Conservation (phyloP, 1,140 invertebrate genomes). For the Magallana angulata region DNA sequence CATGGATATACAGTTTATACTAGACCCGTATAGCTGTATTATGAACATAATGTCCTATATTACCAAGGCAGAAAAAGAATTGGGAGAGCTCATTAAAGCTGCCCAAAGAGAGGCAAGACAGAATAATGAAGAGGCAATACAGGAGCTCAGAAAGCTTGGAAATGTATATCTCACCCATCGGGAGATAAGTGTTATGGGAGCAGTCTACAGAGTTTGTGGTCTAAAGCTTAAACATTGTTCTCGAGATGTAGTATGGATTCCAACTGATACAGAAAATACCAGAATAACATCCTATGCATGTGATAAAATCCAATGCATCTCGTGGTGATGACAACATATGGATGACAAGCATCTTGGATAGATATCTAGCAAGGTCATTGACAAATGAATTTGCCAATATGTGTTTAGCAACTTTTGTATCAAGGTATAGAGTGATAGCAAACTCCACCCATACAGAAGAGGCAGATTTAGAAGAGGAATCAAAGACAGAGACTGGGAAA, state of each 20-base stretch:
- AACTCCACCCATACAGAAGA: background rate
- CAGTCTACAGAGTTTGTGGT: constrained; percentile 51
- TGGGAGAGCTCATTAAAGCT: constrained; percentile 45
- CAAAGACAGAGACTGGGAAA: constrained; percentile 24
- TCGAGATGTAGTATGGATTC: constrained; percentile 39
- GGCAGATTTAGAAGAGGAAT: constrained; percentile 19
- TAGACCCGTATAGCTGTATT: constrained; percentile 44
- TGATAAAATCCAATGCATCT: constrained; percentile 34
- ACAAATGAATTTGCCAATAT: constrained; percentile 18
- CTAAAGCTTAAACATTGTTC: constrained; percentile 40
- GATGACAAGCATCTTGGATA: constrained; percentile 36
- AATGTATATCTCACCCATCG: constrained; percentile 40
- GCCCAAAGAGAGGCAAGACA: constrained; percentile 43
- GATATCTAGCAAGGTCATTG: constrained; percentile 39
- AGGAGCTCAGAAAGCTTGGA: constrained; percentile 38
- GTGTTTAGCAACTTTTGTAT: constrained; percentile 45
- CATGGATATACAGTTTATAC: constrained; percentile 41
- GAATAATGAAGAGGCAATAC: constrained; percentile 38
- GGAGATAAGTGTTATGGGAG: constrained; percentile 36
- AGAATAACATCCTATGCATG: constrained; percentile 34
- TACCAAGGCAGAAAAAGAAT: constrained; percentile 45
- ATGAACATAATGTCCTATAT: constrained; percentile 48
- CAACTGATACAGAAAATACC: constrained; percentile 41
- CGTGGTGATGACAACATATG: constrained; percentile 42
- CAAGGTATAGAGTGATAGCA: constrained; percentile 30